Base-by-base conservation (phyloP, 2,888 invertebrate species). In the Cancer borealis region DNA sequence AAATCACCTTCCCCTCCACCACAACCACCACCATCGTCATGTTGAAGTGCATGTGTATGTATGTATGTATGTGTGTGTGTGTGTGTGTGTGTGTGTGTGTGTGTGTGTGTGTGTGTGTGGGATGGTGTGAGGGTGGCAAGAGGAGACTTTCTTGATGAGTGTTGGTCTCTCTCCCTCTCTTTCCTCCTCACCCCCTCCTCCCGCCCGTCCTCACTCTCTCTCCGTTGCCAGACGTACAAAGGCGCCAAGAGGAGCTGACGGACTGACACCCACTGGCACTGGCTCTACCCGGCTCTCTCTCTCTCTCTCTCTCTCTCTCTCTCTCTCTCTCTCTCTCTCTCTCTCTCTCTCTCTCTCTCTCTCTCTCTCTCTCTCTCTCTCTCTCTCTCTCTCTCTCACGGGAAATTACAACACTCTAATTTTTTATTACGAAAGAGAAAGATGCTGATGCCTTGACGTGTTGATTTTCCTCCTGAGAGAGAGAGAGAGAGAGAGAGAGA, bases 271-370 rank as follows among this genome's bases (percentile, higher is more conserved):
- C 30, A n/a, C 79, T 26, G 26, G 26, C 79, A 26, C 79, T 79
- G 79, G 79, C 79, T n/a, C 73, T 73, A 26, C n/a, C 73, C 73
- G n/a, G 21, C 3, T 10, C 79, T 8, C 30, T 79, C 79, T 79
- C 79, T 79, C 79, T 79, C 79, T 79, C 79, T 79, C 79, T 79
- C 79, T 79, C 79, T 79, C 79, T 79, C 79, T 79, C 79, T 79
- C 79, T 79, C 79, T 79, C 79, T 79, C 79, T 79, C 79, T 79
- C 79, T 79, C 60, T 66, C 60, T 66, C 60, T 66, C 60, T 66
- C 60, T 66, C 60, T 66, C 60, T 66, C 60, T 66, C 66, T 66
- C 66, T 66, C 66, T 66, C 66, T 54, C 54, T 54, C 54, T 54
- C 54, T 54, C 54, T 66, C 8, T 66, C 60, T 66, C 60, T 66